Base-by-base conservation (phyloP, 2,888 invertebrate genomes). In the Eurois occulta region DNA sequence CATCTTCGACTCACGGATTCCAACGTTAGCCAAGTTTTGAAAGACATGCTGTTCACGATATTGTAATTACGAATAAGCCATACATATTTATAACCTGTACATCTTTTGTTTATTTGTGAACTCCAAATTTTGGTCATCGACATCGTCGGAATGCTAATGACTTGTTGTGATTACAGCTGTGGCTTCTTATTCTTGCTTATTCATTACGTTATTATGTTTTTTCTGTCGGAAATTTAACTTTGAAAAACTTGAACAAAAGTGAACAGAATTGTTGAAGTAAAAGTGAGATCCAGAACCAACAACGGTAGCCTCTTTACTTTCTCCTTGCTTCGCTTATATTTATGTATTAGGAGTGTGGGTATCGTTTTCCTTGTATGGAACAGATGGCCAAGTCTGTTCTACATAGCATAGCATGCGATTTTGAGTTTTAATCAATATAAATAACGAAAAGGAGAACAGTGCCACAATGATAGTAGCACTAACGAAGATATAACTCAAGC, bases 1-100 rank as follows among this genome's bases (percentile, higher is more conserved):
- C 80, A 90, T 94, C 94, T 93, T 91, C 72, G 35, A 77, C 77
- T 85, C 76, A 77, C 73, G 74, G 72, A 85, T 87, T 86, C 85
- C 83, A 77, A 85, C 89, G 88, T 88, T 88, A 89, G 85, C 86
- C 16, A 75, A 69, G 60, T 75, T 84, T 81, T 72, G 80, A 87
- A 84, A 86, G 80, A 80, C 66, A 80, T 73, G 78, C 75, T 77
- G 58, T 76, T 77, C 79, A 85, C 81, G 86, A 81, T 74, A 80
- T 77, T 72, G 73, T 83, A 60, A 87, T 80, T 87, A 85, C 66
- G 69, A 73, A 78, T 52, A 65, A 64, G n/a, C 16, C 43, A 83
- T 88, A 77, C 72, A 82, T 82, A 84, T 86, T 80, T 78, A 79
- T 70, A 66, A 72, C 62, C 65, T 65, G 71, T 75, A 79, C 75